Percentiles rank a stretch among this genome's conserved stretches.
Evolutionary conservation across 2,797 vertebrate species (phyloP).

Genomic region (Tragopan temminckii): DNA sequence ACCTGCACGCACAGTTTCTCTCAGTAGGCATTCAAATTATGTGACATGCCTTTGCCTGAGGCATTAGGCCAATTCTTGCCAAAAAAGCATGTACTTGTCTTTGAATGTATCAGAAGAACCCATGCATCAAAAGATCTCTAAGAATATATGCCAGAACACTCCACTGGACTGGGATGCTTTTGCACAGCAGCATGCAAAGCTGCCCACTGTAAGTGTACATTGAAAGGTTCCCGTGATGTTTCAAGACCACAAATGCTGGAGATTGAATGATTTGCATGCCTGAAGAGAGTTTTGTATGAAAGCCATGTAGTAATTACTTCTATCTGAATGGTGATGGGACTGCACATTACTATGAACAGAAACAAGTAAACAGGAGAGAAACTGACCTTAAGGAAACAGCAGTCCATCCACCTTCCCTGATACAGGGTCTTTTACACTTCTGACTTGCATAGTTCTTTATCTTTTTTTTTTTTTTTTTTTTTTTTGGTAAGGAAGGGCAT

Average conservation of each 20-base stretch:
- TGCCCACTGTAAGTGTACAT: background rate
- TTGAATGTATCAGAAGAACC: background rate
- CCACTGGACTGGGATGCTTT: background rate
- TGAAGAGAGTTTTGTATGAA: background rate
- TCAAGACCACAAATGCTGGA: background rate
- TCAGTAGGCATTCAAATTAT: background rate
- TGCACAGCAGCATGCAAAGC: background rate
- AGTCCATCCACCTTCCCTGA: background rate
- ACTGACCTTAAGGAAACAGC: background rate
- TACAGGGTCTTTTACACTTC: background rate
- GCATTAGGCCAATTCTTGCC: background rate
- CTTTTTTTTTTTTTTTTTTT: background rate
- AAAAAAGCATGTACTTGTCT: accelerated
- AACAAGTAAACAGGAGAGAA: background rate
- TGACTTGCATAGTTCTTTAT: background rate
- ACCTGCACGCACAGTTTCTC: background rate
- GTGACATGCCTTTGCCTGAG: background rate
- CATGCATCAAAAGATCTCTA: background rate
- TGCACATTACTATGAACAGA: background rate
- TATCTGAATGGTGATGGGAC: background rate
- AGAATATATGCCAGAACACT: background rate
- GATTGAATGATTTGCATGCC: background rate
- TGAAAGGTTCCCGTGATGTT: background rate
- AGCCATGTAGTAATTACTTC: background rate
- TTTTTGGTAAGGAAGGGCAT: background rate